Base-by-base conservation (phyloP, 23 tunicate species). In the Trididemnum clinides region DNA sequence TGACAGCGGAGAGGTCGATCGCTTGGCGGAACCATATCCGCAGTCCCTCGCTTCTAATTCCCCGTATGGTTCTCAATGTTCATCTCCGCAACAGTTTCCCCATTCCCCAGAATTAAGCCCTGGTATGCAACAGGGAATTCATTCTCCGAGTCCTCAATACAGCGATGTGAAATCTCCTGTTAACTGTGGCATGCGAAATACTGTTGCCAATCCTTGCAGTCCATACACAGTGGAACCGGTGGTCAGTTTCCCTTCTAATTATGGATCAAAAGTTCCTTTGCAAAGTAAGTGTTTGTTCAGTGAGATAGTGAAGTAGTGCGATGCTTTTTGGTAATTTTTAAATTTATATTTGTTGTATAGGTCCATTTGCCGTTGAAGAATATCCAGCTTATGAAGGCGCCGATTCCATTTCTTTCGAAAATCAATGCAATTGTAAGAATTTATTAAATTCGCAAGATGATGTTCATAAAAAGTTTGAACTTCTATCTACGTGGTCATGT, bases 101-200 rank as follows among this genome's bases (percentile, higher is more conserved):
- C 7, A 15, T 37, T 62, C 69, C 21, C 75, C 75, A 29, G 75
- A 66, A 66, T 4, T 66, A 37, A 66, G 75, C 31, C 75, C 75
- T 4, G 37, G 37, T 29, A 29, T 30, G 25, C 23, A 25, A 10
- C 25, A 25, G 27, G 5, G 27, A 10, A n/a, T 59, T n/a, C 66
- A 25, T 10, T 59, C 66, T n/a, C 66, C 66, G 3, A 28, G 20
- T n/a, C 22, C 66, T 28, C 66, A 59, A 3, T 59, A 10, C 66
- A 44, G 54, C 54, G 54, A 44, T 44, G 54, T 15, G 12, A 44
- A 15, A 10, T 44, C 54, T 15, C 25, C 21, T 10, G 22, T 59
- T 4, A 59, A 59, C 66, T 59, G 22, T n/a, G 66, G 66, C 20
- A 28, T n/a, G 25, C 27, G 5, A 12, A 59, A 59, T 59, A 19